These are phyloP conservation scores for Lineus longissimus DNA, from an alignment of 1,140 invertebrate genomes.

Conservation along the genomic window DNA sequence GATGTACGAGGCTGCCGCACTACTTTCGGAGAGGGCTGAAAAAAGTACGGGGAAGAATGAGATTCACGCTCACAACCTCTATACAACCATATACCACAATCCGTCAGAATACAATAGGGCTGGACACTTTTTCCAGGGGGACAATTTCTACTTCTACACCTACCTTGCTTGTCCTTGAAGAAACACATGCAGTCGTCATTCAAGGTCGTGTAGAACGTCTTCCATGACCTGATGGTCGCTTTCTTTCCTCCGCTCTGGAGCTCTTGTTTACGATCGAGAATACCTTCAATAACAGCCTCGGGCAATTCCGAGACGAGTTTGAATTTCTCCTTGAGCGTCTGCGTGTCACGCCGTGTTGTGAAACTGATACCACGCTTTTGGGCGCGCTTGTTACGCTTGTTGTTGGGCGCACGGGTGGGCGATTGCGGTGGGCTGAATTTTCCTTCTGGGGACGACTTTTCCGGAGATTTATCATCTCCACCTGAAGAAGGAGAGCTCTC, in stretches of 20 bases:
- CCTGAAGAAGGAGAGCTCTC: too few relatives aligned
- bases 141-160: not conserved
- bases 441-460: not conserved
- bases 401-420: not conserved
- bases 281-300: constrained; percentile 86
- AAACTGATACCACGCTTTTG: constrained; percentile 84
- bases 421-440: too few relatives aligned
- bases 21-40: constrained; percentile 65
- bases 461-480: not conserved
- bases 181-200: constrained; percentile 96
- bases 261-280: constrained; percentile 92
- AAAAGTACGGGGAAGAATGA: constrained; percentile 1
- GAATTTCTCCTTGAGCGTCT: constrained; percentile 68
- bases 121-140: too few relatives aligned
- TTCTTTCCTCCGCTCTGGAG: constrained; percentile 88
- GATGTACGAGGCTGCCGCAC: constrained; percentile 86
- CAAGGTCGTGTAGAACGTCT: constrained; percentile 88
- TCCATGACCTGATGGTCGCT: constrained; percentile 92
- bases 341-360: constrained; percentile 78
- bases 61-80: too few relatives aligned
- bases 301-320: constrained; percentile 65
- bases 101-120: too few relatives aligned
- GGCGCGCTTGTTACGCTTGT: not conserved
- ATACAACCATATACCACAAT: too few relatives aligned
- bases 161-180: constrained; percentile 90